Percentiles rank a stretch among this genome's conserved stretches.
Conservation (phyloP, 2,797 vertebrate genomes). For the Loriculus beryllinus region DNA sequence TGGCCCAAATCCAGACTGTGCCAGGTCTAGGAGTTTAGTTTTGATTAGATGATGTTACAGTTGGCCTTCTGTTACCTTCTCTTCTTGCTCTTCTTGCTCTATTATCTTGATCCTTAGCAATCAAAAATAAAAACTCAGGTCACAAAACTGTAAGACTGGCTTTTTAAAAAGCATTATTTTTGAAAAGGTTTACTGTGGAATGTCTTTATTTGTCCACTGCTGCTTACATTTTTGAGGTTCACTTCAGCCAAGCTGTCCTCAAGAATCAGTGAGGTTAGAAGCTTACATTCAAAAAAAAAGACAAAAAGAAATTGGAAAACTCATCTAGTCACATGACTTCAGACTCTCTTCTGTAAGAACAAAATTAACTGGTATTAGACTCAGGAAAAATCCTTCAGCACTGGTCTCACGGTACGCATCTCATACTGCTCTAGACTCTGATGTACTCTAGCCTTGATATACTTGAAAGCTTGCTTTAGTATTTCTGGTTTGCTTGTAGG, state of each 20-base stretch:
- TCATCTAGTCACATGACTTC: background rate
- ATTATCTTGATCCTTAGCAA: background rate
- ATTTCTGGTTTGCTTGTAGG: background rate
- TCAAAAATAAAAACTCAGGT: background rate
- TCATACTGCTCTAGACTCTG: background rate
- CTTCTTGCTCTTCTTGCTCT: background rate
- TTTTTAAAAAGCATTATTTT: background rate
- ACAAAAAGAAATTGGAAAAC: background rate
- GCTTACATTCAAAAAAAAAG: background rate
- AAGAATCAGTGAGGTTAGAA: background rate
- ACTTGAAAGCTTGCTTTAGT: background rate
- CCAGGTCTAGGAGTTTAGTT: slow-evolving; percentile 11
- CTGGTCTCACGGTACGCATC: background rate
- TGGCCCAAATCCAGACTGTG: slow-evolving; percentile 42
- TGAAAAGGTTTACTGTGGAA: background rate
- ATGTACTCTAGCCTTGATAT: background rate
- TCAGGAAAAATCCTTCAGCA: background rate
- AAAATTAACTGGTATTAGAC: background rate
- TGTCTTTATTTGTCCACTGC: background rate
- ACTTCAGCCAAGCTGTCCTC: background rate
- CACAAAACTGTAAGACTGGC: background rate
- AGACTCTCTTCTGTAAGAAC: background rate
- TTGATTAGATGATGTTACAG: slow-evolving; percentile 35
- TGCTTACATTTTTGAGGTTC: background rate
- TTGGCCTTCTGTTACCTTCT: background rate